phyloP scores from a whole-genome alignment of 2,888 invertebrate genomes.

The Galerucella nymphaeae region DNA sequence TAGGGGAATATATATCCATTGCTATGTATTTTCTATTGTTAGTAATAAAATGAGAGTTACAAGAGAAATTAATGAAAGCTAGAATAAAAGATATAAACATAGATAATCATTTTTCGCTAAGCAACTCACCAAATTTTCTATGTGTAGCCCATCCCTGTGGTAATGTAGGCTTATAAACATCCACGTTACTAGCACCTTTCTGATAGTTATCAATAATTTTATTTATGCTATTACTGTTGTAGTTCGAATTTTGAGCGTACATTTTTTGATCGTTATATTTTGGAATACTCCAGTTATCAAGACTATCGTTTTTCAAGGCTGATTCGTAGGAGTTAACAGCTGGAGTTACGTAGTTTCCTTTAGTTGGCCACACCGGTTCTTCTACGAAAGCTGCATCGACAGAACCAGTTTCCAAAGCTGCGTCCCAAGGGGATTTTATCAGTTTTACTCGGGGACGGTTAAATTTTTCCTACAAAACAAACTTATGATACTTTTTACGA shows the following conservation, averaged over 20 bases:
- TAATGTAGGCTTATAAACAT: conserved; percentile 66
- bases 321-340: conserved; percentile 63
- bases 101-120: background rate
- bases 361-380: conserved; percentile 59
- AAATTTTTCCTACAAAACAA: conserved; percentile 67
- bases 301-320: conserved; percentile 57
- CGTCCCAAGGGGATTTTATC: conserved; percentile 78
- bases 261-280: conserved; percentile 49
- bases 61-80: too few species aligned
- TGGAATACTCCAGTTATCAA: conserved; percentile 57
- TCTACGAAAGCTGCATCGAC: conserved; percentile 77
- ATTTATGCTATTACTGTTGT: conserved; percentile 64
- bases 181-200: conserved; percentile 60
- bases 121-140: conserved; percentile 61
- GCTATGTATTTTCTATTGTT: too few species aligned
- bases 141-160: conserved; percentile 67
- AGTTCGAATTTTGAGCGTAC: conserved; percentile 61
- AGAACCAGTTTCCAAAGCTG: conserved; percentile 77
- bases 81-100: too few species aligned
- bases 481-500: too few species aligned
- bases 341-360: conserved; percentile 60
- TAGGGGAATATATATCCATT: too few species aligned
- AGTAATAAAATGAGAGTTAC: too few species aligned
- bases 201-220: conserved; percentile 63
- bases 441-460: conserved; percentile 70